Evolutionary conservation across 30 jellyfish, hydroid and myxozoan genomes (phyloP), one percentile per base, ranked within the genome.

Genomic region (Chironex yamaguchii): DNA sequence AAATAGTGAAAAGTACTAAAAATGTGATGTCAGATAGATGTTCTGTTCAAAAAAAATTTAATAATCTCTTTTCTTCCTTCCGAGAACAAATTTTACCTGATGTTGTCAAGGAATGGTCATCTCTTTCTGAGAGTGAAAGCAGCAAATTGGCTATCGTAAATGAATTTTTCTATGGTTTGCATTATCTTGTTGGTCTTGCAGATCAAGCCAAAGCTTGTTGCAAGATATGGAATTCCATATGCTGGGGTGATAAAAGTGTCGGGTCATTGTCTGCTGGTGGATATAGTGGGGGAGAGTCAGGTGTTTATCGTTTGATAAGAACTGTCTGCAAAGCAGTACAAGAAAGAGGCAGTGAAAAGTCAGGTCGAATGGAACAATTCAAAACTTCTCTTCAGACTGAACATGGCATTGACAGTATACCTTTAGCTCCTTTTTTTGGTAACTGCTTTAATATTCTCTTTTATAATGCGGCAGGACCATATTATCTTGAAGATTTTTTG

Each of bases 241-340:
- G 82, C 29, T 71, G 76, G 85, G 95, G 67, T 1, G 62, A 36
- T 1, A 13, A 74, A 1, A 85, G 54, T 32, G 92, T 74, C 58
- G 84, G 95, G 0, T 85, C 95, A 1, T 33, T 85, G 52, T 84
- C 85, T 9, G 63, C 53, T 75, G 75, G 92, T 0, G 95, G 95
- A 1, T 85, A 72, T 36, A n/a, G 67, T 24, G 75, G 75, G 1
- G 92, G 94, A 0, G 94, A 84, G 51, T 72, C 90, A 26, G 92
- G 94, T 1, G 49, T 58, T 0, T 21, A 49, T 30, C 51, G 94
- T 29, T 31, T 84, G 0, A 42, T 81, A 4, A 29, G 66, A 0
- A 65, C 89, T 1, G 86, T 79, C 0, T 79, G 90, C 53, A 54
- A 79, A 23, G 29, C 90, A 0, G 71, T 79, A 1, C 90, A 79